Evolutionary conservation across 2,113 vertebrate genomes (phyloP), one percentile per base, ranked within the genome.

Genomic region (Corythoichthys intestinalis): DNA sequence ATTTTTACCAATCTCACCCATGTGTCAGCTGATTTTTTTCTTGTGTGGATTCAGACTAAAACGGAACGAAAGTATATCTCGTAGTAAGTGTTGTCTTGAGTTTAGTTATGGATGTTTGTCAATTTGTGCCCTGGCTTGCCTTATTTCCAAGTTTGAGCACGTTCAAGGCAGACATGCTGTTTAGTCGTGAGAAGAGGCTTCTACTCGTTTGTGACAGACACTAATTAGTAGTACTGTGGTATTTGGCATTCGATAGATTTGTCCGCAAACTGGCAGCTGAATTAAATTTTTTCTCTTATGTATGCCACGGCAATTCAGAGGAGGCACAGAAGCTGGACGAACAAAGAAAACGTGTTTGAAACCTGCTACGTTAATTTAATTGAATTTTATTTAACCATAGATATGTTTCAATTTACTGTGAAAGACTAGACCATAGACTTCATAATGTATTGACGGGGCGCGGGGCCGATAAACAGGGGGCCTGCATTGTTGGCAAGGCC

Each of bases 111-210:
- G 38, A 4, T 5, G 38, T 41, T 41, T 44, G 38, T 61, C 59
- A 44, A 2, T 10, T 85, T 84, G 58, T 77, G 69, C 80, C 72
- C 53, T n/a, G 2, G n/a, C 3, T 75, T 8, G 13, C 46, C 5
- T 74, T 78, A 56, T 46, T 38, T 47, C 44, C 56, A 53, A 41
- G 57, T 61, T 38, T 69, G 52, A 75, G 54, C 65, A 69, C 3
- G 73, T 81, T 75, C 47, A 78, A 83, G 65, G 12, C 44, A 56
- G 66, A 44, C 67, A 13, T 67, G 46, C 12, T 75, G 73, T 78
- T 76, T 67, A 59, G 70, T 5, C 70, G 70, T 62, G 57, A 14
- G 48, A 57, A 64, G 46, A 28, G 54, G 75, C 62, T 65, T 71
- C 69, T 76, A 44, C 68, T 70, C 47, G 67, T 67, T 48, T 64